Percentiles rank a stretch among this genome's conserved stretches.
Evolutionary conservation across 92 coral and sea anemone genomes (phyloP).

Genomic region (Nematostella vectensis): DNA sequence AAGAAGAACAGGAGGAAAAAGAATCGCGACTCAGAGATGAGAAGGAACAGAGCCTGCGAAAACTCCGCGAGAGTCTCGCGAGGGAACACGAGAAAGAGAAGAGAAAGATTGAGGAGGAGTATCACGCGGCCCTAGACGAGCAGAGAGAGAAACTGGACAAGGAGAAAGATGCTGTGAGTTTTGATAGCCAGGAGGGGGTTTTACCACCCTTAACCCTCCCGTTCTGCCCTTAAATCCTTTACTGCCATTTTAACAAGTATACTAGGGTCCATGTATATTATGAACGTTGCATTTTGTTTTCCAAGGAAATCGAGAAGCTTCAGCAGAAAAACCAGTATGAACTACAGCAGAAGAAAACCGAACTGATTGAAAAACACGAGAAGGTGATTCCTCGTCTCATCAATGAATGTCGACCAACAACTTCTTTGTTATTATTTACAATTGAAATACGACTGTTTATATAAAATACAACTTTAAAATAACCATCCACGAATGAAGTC

Average conservation of each 20-base stretch:
- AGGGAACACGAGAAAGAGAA: conserved; percentile 64
- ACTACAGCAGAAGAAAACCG: conserved; percentile 83
- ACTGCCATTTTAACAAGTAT: no score
- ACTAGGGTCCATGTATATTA: no score
- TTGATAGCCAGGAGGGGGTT: neutral
- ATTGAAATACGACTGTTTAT: no score
- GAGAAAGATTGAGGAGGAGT: conserved; percentile 43
- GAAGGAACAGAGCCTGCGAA: conserved; percentile 34
- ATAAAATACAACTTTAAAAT: no score
- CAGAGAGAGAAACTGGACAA: conserved; percentile 68
- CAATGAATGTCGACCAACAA: no score
- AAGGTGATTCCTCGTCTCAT: conserved; percentile 45
- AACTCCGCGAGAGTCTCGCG: conserved; percentile 54
- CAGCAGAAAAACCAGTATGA: conserved; percentile 87
- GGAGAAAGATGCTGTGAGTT: conserved; percentile 70
- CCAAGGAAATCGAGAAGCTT: conserved; percentile 64
- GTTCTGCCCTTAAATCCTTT: no score
- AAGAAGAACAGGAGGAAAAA: conserved; percentile 73
- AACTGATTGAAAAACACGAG: conserved; percentile 85
- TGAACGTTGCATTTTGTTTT: no score
- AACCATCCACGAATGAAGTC: no score
- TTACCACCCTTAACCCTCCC: no score
- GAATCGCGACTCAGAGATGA: conserved; percentile 54
- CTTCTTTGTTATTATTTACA: neutral
- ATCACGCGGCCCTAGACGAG: conserved; percentile 50